Evolutionary conservation across 2,113 vertebrate species (phyloP).

Genomic region (Neolamprologus kungweensis): DNA sequence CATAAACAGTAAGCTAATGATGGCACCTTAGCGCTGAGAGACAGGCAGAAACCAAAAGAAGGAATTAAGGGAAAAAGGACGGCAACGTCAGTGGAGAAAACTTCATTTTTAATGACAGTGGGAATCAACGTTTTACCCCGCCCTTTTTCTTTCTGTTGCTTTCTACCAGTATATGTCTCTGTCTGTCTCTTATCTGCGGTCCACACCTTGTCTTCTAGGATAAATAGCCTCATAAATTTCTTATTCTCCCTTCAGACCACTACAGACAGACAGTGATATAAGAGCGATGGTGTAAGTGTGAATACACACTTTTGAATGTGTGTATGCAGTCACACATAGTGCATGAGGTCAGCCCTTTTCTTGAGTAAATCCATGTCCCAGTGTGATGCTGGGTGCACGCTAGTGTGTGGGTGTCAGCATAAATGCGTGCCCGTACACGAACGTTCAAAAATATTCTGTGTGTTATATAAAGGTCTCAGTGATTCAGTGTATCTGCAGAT

Average conservation of each 20-base stretch:
- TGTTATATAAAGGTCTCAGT: not conserved
- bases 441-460: not conserved
- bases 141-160: not conserved
- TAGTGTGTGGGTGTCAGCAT: not conserved
- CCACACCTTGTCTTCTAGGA: conserved; percentile 12
- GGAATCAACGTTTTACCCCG: not conserved
- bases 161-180: not conserved
- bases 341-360: not conserved
- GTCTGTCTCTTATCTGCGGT: not conserved
- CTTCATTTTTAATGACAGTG: conserved; percentile 21
- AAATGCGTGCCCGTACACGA: not conserved
- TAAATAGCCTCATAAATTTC: conserved; percentile 46
- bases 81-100: not conserved
- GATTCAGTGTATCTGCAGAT: not conserved
- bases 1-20: not conserved
- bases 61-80: not conserved
- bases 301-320: not conserved
- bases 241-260: conserved; percentile 25
- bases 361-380: not conserved
- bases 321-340: not conserved
- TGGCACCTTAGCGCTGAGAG: not conserved
- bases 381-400: not conserved
- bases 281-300: not conserved
- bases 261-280: conserved; percentile 9
- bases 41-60: not conserved